Conservation (phyloP, 2,113 vertebrate species). For the Zootoca vivipara region DNA sequence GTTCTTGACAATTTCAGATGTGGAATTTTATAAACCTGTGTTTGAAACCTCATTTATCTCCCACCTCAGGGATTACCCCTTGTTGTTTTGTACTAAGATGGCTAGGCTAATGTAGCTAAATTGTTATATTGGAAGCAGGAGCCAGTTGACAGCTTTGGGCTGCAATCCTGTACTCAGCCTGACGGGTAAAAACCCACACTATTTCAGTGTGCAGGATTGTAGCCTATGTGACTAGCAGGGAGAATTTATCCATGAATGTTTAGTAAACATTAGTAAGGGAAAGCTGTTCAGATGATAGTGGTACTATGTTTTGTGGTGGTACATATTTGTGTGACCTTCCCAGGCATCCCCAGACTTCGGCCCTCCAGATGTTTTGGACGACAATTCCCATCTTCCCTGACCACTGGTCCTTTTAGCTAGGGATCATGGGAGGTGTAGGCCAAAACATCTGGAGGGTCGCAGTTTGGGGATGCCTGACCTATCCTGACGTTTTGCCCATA, state of each 20-base stretch:
- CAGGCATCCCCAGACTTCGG: too few species aligned
- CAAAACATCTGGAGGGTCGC: too few species aligned
- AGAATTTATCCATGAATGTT: not conserved
- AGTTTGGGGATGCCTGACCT: too few species aligned
- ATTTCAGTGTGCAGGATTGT: not conserved
- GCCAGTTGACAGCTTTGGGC: not conserved
- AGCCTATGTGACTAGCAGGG: not conserved
- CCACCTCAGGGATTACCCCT: not conserved
- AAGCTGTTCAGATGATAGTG: not conserved
- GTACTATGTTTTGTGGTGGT: too few species aligned
- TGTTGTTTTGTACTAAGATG: not conserved
- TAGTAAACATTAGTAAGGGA: not conserved
- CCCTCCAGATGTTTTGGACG: too few species aligned
- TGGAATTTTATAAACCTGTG: constrained; percentile 23
- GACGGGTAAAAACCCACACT: not conserved
- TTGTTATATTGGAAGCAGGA: constrained; percentile 10
- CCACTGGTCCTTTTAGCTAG: too few species aligned
- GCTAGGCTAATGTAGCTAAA: not conserved
- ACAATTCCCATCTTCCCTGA: too few species aligned
- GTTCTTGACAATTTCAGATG: constrained; percentile 49
- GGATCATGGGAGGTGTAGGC: too few species aligned
- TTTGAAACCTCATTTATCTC: constrained; percentile 20
- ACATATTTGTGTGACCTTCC: not conserved
- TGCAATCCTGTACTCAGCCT: not conserved
- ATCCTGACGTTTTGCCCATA: not conserved